Evolutionary conservation across 1,140 invertebrate species (phyloP), one percentile per base, ranked within the genome.

Genomic region (Drosophila kohkoa): DNA sequence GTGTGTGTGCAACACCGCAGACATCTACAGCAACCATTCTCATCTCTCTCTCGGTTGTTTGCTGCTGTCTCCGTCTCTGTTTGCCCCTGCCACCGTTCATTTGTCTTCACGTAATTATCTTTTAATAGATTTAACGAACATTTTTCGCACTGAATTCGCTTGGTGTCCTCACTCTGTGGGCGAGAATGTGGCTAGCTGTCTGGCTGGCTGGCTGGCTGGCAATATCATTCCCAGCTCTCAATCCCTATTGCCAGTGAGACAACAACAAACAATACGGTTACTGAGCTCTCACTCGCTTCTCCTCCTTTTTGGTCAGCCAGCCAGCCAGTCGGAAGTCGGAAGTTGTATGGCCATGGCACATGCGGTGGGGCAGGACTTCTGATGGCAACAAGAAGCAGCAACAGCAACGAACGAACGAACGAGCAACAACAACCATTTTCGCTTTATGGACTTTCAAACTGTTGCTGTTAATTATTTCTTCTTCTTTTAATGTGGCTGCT

Each of bases 361-460:
- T 87, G 83, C 85, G 80, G 83, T 65, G 76, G 78, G 35, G 65
- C 48, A 52, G 51, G 20, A 48, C 45, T 48, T 32, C 30, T 15
- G 45, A 52, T 11, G 20, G 20, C 48, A 48, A 20, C 46, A 16
- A 48, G 35, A 20, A 64, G 25, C 25, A 2, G 35, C 35, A 64
- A 51, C 11, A 2, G 15, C 46, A 49, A 13, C 20, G 16, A 30
- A 16, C 60, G 25, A 20, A 25, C 20, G 20, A 65, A n/a, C 30
- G 49, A 25, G n/a, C 62, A 66, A 15, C 58, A 54, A 20, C 58
- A 60, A n/a, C 25, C 68, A 85, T 89, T 85, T 89, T 78, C 85
- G 88, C 87, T 89, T 89, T 89, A 89, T 89, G 85, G 85, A 89
- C 85, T 89, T 89, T 89, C 85, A 89, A 89, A 88, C 85, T 88